Evolutionary conservation across 2,113 vertebrate species (phyloP).

Genomic region (Helogale parvula): DNA sequence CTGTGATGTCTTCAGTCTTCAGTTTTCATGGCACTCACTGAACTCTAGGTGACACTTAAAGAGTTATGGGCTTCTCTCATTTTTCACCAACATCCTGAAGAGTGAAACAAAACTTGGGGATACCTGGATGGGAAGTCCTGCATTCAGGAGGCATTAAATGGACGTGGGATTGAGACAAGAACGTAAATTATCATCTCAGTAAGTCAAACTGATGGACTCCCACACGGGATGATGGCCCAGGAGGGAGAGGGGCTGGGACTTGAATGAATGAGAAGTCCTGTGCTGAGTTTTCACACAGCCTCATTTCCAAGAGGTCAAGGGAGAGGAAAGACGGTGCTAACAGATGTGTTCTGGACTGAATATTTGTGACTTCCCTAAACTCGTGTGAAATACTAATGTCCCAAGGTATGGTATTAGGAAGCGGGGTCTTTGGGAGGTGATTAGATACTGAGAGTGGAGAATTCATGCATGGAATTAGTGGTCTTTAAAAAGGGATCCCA

Average conservation of each 20-base stretch:
- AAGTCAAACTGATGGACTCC: background rate
- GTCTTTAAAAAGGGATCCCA: background rate
- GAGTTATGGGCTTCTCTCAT: background rate
- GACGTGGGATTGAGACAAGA: background rate
- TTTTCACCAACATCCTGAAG: background rate
- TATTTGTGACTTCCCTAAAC: background rate
- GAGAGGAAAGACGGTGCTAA: background rate
- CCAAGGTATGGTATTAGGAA: background rate
- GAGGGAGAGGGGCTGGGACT: background rate
- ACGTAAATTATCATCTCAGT: background rate
- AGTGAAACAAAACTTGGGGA: background rate
- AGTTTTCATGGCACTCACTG: background rate
- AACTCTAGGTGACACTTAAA: background rate
- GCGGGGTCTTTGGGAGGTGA: background rate
- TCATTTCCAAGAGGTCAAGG: background rate
- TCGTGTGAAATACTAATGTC: background rate
- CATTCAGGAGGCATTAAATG: background rate
- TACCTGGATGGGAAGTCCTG: background rate
- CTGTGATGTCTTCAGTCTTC: background rate
- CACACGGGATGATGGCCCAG: rapidly evolving
- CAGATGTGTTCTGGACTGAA: background rate
- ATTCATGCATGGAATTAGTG: background rate
- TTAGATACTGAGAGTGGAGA: background rate
- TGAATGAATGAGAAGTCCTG: background rate
- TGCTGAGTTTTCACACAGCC: background rate